Percentiles rank a stretch among this genome's conserved stretches.
phyloP scores from a whole-genome alignment of 2,797 vertebrate genomes.

The Malacoctenus gilli region DNA sequence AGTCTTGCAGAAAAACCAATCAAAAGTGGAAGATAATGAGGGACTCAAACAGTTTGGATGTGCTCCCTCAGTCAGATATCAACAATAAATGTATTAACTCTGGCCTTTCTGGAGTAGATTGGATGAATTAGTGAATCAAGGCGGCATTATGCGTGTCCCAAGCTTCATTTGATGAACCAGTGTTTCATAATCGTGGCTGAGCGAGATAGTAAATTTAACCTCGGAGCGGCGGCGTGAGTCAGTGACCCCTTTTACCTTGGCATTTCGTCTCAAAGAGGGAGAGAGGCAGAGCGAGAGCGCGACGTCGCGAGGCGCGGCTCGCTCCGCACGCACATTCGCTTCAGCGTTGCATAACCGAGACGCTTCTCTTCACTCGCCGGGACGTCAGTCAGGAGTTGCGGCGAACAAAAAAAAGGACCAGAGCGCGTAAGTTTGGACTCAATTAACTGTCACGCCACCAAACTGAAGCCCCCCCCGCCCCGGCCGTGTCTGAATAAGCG shows the following conservation, averaged over 20 bases:
- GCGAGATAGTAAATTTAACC: constrained; percentile 55
- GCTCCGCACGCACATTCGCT: constrained; percentile 27
- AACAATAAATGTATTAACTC: no score
- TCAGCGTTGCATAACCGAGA: constrained; percentile 43
- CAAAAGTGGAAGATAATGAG: no score
- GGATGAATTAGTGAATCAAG: constrained; percentile 57
- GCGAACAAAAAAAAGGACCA: constrained; percentile 38
- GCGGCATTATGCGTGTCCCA: constrained; percentile 40
- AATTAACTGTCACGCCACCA: constrained; percentile 51
- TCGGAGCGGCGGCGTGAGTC: constrained; percentile 41
- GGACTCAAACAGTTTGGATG: no score
- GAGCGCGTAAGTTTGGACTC: constrained; percentile 44
- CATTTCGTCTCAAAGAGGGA: constrained; percentile 33
- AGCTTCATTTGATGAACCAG: constrained; percentile 57
- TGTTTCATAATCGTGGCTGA: constrained; percentile 53
- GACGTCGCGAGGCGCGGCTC: no score
- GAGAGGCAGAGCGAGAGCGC: constrained; percentile 5
- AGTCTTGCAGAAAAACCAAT: no score
- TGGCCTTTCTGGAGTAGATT: constrained; percentile 39
- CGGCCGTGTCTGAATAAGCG: constrained; percentile 34
- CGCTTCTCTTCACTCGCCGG: constrained; percentile 27
- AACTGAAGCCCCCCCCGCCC: constrained; percentile 29
- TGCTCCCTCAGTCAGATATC: no score
- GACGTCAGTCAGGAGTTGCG: constrained; percentile 33
- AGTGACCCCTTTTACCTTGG: constrained; percentile 47